Evolutionary conservation across 2,113 vertebrate genomes (phyloP).

Genomic region (Galeopterus variegatus): DNA sequence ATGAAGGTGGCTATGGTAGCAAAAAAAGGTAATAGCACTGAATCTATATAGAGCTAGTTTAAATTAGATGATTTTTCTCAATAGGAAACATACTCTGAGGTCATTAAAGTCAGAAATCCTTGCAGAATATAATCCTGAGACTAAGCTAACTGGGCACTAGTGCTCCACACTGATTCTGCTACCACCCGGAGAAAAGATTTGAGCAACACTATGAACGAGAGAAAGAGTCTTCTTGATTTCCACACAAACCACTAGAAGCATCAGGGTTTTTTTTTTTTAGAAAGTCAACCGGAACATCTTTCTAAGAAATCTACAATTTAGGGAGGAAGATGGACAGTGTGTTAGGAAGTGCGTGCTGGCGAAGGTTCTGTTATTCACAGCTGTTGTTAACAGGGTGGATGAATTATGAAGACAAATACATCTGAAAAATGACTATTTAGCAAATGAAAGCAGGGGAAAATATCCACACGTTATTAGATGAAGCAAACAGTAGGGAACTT

Average conservation of each 20-base stretch:
- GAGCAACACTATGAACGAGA: not conserved
- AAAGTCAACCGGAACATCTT: not conserved
- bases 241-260: not conserved
- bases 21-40: not conserved
- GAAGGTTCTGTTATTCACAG: not conserved
- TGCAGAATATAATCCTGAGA: not conserved
- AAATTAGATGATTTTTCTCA: slow-evolving; percentile 44
- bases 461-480: not conserved
- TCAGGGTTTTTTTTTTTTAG: not conserved
- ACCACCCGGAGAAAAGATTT: not conserved
- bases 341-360: not conserved
- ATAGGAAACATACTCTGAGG: not conserved
- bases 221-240: not conserved
- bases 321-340: not conserved
- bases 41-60: not conserved
- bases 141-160: not conserved
- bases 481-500: not conserved
- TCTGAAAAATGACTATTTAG: not conserved
- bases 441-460: not conserved
- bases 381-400: not conserved
- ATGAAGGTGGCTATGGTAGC: not conserved
- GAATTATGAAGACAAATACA: not conserved
- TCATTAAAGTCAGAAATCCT: not conserved
- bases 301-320: not conserved
- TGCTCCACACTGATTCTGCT: not conserved